phyloP scores from a whole-genome alignment of 2,113 vertebrate species.

The Sapajus apella region DNA sequence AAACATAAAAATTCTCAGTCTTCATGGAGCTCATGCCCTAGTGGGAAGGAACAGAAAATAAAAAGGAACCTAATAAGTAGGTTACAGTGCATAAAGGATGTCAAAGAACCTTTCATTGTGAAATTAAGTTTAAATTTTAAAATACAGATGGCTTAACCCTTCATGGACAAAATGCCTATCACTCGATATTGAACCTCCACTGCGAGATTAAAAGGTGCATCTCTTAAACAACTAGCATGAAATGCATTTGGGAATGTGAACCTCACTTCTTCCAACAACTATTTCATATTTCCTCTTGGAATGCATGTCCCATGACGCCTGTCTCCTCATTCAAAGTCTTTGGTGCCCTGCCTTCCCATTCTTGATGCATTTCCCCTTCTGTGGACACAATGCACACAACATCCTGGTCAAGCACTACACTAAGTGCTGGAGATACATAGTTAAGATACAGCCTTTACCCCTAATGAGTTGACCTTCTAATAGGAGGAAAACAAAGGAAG shows the following conservation, averaged over 20 bases:
- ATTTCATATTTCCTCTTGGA: conserved; percentile 46
- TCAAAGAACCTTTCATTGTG: background rate
- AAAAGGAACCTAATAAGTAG: background rate
- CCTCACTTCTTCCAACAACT: background rate
- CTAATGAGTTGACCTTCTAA: background rate
- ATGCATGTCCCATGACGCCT: background rate
- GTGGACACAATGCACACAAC: background rate
- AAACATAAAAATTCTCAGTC: background rate
- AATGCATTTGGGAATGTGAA: background rate
- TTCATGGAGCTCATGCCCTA: background rate
- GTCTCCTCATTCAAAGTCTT: background rate
- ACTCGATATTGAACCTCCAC: background rate
- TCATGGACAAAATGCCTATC: background rate
- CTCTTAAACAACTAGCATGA: conserved; percentile 6
- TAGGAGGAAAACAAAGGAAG: background rate
- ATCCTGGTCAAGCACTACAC: background rate
- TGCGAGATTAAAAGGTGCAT: background rate
- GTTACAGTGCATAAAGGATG: background rate
- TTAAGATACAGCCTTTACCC: background rate
- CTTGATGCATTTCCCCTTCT: background rate
- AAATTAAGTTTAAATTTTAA: conserved; percentile 40
- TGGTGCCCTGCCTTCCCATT: background rate
- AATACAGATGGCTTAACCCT: background rate
- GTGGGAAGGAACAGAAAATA: background rate
- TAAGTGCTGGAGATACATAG: background rate